Evolutionary conservation across 2,888 invertebrate species (phyloP), one percentile per base, ranked within the genome.

Genomic region (Phortica magna): DNA sequence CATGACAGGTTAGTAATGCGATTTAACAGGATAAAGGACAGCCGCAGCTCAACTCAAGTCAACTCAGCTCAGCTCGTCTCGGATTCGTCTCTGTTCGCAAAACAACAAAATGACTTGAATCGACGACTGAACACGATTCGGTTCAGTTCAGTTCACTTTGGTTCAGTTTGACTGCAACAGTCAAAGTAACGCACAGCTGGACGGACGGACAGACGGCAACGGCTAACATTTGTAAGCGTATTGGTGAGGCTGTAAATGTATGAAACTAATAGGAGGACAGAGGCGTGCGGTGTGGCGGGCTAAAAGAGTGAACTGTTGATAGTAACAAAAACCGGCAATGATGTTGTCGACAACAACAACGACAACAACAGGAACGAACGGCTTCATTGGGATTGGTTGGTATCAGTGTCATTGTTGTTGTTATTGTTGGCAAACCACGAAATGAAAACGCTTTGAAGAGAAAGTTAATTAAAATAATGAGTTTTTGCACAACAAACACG

Each of bases 381-480:
- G 31, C 31, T 31, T 31, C 31, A 17, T 41, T 22, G 77, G 7
- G 73, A 74, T 75, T 76, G 72, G 19, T 77, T 73, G 81, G 76
- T 81, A 81, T 64, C 81, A 78, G 77, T 80, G 82, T 84, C 80
- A 82, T 81, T 82, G 79, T 82, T 78, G 82, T 31, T 31, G 1
- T 31, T 31, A 31, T 31, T 31, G 31, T 1, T 31, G 81, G 82
- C 80, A 79, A 82, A 82, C 80, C 87, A 73, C 81, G 31, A 31
- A 31, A 82, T 81, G 79, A 82, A 82, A 83, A 79, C 83, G 82
- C 81, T 84, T 83, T 88, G 84, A 86, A 89, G 89, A 87, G 89
- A 90, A 90, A 90, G 90, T 90, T 90, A 90, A 90, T 90, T 90
- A 90, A 90, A 89, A 89, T 89, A 90, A 90, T 90, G 86, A 88